Evolutionary conservation across 1,140 invertebrate species (phyloP).

Genomic region (Littorina saxatilis): DNA sequence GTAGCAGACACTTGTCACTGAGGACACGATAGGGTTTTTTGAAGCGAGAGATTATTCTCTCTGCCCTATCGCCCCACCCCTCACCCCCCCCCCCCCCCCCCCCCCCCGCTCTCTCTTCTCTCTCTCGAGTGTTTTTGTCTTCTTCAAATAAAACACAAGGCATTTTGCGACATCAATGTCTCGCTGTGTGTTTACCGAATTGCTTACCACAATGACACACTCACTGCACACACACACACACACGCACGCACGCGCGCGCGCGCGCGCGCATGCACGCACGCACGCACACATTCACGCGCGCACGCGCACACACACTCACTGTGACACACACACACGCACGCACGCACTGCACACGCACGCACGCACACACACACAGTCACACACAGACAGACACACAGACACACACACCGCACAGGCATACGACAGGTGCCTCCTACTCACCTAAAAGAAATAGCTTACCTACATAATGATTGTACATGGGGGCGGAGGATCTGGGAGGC

Average conservation of each 20-base stretch:
- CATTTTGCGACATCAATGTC: background rate
- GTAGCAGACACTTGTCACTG: no score
- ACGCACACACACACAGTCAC: background rate
- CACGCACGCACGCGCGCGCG: background rate
- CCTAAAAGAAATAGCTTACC: no score
- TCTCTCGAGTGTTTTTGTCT: no score
- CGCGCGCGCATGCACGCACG: background rate
- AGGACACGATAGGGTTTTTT: no score
- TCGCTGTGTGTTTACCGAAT: no score
- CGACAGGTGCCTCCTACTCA: no score
- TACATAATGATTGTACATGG: background rate
- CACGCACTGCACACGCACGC: background rate
- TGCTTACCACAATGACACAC: no score
- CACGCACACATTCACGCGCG: conserved; percentile 5
- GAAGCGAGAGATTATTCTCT: no score
- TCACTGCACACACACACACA: background rate
- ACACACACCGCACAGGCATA: no score
- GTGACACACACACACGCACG: background rate
- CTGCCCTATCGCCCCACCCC: no score
- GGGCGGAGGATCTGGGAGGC: background rate
- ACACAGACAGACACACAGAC: background rate
- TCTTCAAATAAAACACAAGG: background rate
- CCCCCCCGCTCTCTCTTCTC: no score
- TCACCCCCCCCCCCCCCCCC: no score
- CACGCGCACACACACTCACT: background rate